phyloP scores from a whole-genome alignment of 2,797 vertebrate species.

The Oreonectes daqikongensis region DNA sequence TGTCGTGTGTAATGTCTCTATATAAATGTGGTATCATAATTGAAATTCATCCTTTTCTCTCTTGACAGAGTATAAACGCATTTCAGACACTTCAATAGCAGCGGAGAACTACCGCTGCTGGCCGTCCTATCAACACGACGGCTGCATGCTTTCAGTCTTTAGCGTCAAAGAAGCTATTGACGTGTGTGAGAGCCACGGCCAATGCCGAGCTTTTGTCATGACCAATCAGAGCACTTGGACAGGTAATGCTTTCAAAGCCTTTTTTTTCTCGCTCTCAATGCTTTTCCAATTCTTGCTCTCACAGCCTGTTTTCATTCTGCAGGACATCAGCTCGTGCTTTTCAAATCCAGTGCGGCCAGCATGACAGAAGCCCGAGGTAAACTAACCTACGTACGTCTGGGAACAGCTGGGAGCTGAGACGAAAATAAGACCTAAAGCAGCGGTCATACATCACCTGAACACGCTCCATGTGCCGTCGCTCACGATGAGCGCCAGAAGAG shows the following conservation, averaged over 20 bases:
- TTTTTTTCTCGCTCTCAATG: neutral
- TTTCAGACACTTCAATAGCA: conserved; percentile 73
- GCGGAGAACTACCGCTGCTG: conserved; percentile 86
- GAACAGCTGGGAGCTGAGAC: conserved; percentile 67
- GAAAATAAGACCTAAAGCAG: conserved; percentile 58
- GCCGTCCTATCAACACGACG: conserved; percentile 86
- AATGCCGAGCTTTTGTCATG: conserved; percentile 84
- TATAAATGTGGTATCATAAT: neutral
- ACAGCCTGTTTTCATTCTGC: conserved; percentile 8
- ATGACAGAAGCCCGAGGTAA: conserved; percentile 74
- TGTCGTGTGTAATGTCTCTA: neutral
- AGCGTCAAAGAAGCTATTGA: conserved; percentile 78
- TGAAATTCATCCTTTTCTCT: conserved; percentile 19
- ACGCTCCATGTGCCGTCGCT: no score
- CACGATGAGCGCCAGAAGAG: neutral
- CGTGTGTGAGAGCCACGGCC: conserved; percentile 83
- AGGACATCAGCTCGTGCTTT: conserved; percentile 88
- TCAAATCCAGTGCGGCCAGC: conserved; percentile 81
- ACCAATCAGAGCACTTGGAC: conserved; percentile 90
- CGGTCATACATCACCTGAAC: conserved; percentile 56
- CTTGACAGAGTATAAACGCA: conserved; percentile 77
- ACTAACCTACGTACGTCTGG: conserved; percentile 78
- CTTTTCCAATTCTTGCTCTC: neutral
- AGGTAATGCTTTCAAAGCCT: conserved; percentile 68
- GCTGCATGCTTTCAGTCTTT: conserved; percentile 85